Base-by-base conservation (phyloP, 2,113 vertebrate genomes). In the Leuciscus idus region DNA sequence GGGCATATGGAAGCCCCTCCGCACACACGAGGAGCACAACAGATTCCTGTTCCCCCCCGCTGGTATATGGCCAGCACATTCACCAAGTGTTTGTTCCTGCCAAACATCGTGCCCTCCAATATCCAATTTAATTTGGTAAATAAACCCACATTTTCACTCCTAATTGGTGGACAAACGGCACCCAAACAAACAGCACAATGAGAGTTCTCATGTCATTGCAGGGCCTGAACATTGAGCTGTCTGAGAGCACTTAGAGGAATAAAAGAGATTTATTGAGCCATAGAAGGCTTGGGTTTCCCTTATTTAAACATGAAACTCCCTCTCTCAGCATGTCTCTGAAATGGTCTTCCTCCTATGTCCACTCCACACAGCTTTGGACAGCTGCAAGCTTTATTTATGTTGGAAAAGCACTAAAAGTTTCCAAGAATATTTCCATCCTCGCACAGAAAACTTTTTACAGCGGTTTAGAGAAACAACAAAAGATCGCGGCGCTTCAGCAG, bases 321-420 rank as follows among this genome's bases (percentile, higher is more conserved):
- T 88, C 85, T 84, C 86, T 86, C 1, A 89, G 66, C 89, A 83
- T 76, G 59, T 89, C 85, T 90, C 85, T 81, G 0, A 88, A 55
- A 85, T 74, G 82, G 88, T 88, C 88, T 87, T 92, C 90, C 90
- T 92, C 91, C 89, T 92, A 83, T 84, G 28, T 91, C 80, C 90
- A 83, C 83, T 92, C 86, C 83, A 64, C 87, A 78, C 89, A 89
- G 84, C 90, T 92, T 93, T 89, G 90, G 92, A 87, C 82, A 91
- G 92, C 88, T 91, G 88, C 90, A 90, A 80, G 48, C 64, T 85
- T 79, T 91, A 64, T 93, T 93, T 92, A 89, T 91, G 28, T 87
- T 89, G 87, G 89, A 91, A 39, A 90, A 72, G 55, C 85, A 89
- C 74, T 88, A 90, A 85, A 91, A 28, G 75, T 87, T 93, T 92